Base-by-base conservation (phyloP, 2,113 vertebrate species). In the Salminus brasiliensis region DNA sequence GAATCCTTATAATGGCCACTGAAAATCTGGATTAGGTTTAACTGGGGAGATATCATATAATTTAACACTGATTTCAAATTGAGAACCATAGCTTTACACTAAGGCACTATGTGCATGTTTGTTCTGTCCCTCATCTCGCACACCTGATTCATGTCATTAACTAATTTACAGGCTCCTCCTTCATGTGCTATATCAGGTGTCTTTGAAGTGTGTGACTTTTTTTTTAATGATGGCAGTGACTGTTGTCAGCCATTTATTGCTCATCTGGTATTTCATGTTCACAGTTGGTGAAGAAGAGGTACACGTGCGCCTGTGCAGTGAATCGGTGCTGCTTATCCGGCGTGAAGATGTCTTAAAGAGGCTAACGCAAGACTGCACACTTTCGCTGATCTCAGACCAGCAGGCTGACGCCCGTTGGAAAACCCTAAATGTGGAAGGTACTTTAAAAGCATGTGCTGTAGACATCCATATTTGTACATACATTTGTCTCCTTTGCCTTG, bases 291-390 rank as follows among this genome's bases (percentile, higher is more conserved):
- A 90, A 23, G 70, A 3, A 3, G 89, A 90, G 72, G n/a, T 91
- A 60, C 90, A 85, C 39, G 83, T 81, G 82, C 86, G 91, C 25
- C 88, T 94, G 45, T 92, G 93, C 91, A 94, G 93, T 21, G 87
- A 92, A 1, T 94, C 92, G 0, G 88, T 92, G 81, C 72, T 94
- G 82, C 87, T 94, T 84, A 82, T 94, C 67, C 89, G 91, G 3
- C 85, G 89, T 59, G 89, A 92, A 15, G 93, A 94, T 59, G 89
- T 94, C 27, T 78, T 93, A 78, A 89, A 87, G 82, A 84, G 92
- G 29, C 27, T 88, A 1, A 81, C 68, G 0, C 45, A 83, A 0
- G 88, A 86, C 21, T 81, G 74, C 69, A 47, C 60, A 3, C 75
- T 86, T n/a, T 76, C 83, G 5, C 43, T 65, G 9, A 84, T 93